Conservation (phyloP, 2,113 vertebrate genomes). For the Ceyx cyanopectus region DNA sequence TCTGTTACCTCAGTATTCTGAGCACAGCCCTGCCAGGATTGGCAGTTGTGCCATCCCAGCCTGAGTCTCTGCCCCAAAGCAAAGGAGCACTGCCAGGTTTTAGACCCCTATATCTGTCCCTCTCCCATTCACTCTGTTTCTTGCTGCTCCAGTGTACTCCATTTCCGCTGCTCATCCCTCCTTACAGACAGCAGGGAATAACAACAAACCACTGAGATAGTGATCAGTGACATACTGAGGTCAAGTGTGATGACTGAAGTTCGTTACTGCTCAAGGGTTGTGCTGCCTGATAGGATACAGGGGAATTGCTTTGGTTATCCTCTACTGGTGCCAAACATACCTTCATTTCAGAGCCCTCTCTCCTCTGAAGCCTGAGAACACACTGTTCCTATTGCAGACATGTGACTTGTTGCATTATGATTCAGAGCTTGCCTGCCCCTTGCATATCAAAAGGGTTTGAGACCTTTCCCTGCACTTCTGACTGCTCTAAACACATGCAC, state of each 20-base stretch:
- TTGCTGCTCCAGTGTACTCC: not conserved
- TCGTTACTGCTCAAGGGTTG: not conserved
- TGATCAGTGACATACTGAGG: not conserved
- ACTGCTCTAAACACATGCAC: not conserved
- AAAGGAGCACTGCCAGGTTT: not conserved
- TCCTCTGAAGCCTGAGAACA: not conserved
- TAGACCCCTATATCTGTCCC: not conserved
- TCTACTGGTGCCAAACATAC: not conserved
- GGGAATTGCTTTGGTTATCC: not conserved
- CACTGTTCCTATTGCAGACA: not conserved
- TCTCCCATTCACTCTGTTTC: not conserved
- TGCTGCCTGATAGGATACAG: not conserved
- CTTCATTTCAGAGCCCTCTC: not conserved
- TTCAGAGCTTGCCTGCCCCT: not conserved
- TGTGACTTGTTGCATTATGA: rapidly evolving
- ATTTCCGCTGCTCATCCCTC: not conserved
- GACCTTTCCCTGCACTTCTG: not conserved
- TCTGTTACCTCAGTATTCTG: not conserved
- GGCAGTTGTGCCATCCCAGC: not conserved
- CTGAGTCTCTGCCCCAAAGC: not conserved
- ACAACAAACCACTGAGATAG: not conserved
- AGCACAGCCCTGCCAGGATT: not conserved
- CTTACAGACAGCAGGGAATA: not conserved
- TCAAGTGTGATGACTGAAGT: not conserved
- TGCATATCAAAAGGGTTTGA: not conserved